Conservation (phyloP, 2,888 invertebrate genomes). For the Hydriomena furcata region DNA sequence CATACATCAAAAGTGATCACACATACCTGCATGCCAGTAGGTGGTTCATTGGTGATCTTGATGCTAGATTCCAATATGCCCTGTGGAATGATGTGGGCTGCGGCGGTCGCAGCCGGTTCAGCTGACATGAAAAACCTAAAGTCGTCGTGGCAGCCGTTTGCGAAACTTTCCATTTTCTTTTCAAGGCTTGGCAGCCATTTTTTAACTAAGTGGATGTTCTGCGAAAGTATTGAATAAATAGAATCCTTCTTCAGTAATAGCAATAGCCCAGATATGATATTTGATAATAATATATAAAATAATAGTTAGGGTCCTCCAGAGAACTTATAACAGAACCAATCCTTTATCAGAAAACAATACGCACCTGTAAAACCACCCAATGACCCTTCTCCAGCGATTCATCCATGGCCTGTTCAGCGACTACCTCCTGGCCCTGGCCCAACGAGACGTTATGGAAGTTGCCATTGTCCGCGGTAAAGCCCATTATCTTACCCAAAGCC, state of each 20-base stretch:
- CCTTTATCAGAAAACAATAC: too few species aligned
- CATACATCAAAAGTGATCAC: too few species aligned
- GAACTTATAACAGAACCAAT: too few species aligned
- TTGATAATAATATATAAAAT: too few species aligned
- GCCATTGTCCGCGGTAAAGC: conserved; percentile 90
- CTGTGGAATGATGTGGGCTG: conserved; percentile 97
- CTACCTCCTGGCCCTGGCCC: conserved; percentile 96
- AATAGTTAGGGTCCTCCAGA: too few species aligned
- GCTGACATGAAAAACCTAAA: conserved; percentile 97
- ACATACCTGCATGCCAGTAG: conserved; percentile 93
- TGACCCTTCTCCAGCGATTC: conserved; percentile 93
- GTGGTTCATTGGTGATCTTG: conserved; percentile 98
- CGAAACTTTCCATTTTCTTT: conserved; percentile 94
- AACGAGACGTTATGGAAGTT: conserved; percentile 98
- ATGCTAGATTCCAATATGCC: conserved; percentile 97
- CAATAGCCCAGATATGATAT: too few species aligned
- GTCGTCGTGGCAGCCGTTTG: conserved; percentile 89
- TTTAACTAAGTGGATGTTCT: conserved; percentile 97
- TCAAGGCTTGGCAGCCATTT: conserved; percentile 96
- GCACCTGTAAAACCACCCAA: conserved; percentile 95
- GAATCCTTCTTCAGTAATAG: not conserved
- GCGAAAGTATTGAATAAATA: conserved; percentile 30
- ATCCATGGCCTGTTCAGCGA: conserved; percentile 97
- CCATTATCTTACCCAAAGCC: conserved; percentile 90
- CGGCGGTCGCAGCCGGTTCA: conserved; percentile 94